Base-by-base conservation (phyloP, 2,113 vertebrate species). In the Edolisoma coerulescens region DNA sequence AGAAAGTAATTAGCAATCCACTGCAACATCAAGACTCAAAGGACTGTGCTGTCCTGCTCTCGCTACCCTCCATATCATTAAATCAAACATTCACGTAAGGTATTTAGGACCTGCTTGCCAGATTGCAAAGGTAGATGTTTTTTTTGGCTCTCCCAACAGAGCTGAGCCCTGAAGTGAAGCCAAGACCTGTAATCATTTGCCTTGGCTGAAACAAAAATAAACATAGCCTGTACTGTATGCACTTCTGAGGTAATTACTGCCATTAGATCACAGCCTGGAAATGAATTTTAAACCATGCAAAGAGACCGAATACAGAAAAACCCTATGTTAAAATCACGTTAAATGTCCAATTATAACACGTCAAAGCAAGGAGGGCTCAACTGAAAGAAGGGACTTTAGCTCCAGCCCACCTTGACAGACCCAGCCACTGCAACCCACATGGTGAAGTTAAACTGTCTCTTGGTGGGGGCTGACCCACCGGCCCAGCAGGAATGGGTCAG, bases 191-290 rank as follows among this genome's bases (percentile, higher is more conserved):
- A 95, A 95, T 93, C 75, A 49, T 96, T 96, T 87, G 90, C 95
- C 84, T 95, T 88, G 81, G 78, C 65, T 96, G 95, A 91, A 97
- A 96, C 37, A 75, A 97, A 97, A 97, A 97, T 94, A 97, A 97
- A 95, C 87, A 87, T 27, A 91, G 23, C 17, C 73, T 33, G 42
- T 79, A 67, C 94, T 30, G 69, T 94, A 77, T 64, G 65, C 73
- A 80, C 82, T 95, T 93, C 90, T 97, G 93, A 97, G 95, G 96
- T 93, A 95, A 97, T 96, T 94, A 96, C 90, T 96, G 75, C 96
- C 92, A 94, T 97, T 94, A 97, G 93, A 97, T 96, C 96, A 96
- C 87, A 97, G 94, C 90, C 69, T 90, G 84, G 89, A 95, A 95
- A 96, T 74, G 33, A 94, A 94, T 97, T 95, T 96, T 84, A 86